Base-by-base conservation (phyloP, 1,140 invertebrate species). In the Drosophila nasuta region DNA sequence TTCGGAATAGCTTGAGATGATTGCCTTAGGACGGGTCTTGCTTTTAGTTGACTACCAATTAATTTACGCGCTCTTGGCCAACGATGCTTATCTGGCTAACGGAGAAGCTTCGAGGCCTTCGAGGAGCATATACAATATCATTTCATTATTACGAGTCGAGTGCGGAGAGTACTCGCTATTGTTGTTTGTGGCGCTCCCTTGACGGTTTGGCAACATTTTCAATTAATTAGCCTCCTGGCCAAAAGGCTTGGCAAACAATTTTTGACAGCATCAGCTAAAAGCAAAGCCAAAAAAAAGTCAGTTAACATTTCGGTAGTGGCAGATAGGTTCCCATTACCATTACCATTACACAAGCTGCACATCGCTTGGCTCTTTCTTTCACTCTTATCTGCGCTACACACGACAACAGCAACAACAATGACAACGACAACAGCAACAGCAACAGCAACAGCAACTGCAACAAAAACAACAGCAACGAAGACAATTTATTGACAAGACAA, bases 401-500 rank as follows among this genome's bases (percentile, higher is more conserved):
- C 82, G 85, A 82, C 79, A 80, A 85, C 83, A 71, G 77, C 82
- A 80, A 66, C 66, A 46, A 73, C 71, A 81, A 77, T 72, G 20
- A 54, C 75, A 73, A 57, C 75, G 72, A 75, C 78, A 81, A 63
- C 75, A 62, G 15, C 15, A 15, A 13, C 13, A 13, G 49, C 66
- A 73, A 64, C 71, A 64, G 60, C 63, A 43, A 28, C 71, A 49
- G 49, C 66, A 73, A 64, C 71, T 64, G 60, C 63, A 43, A 28
- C 71, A 49, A 38, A 56, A 43, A 63, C 62, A 15, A 63, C 83
- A 68, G 75, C 83, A 46, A 64, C 82, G 76, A 72, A 77, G 85
- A 88, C 85, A 88, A 88, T 88, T 88, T 87, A 88, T 88, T 88
- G 85, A 88, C 85, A 88, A 88, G 85, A 88, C 85, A 88, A 88